Evolutionary conservation across 2,113 vertebrate species (phyloP), one percentile per base, ranked within the genome.

Genomic region (Empidonax traillii): DNA sequence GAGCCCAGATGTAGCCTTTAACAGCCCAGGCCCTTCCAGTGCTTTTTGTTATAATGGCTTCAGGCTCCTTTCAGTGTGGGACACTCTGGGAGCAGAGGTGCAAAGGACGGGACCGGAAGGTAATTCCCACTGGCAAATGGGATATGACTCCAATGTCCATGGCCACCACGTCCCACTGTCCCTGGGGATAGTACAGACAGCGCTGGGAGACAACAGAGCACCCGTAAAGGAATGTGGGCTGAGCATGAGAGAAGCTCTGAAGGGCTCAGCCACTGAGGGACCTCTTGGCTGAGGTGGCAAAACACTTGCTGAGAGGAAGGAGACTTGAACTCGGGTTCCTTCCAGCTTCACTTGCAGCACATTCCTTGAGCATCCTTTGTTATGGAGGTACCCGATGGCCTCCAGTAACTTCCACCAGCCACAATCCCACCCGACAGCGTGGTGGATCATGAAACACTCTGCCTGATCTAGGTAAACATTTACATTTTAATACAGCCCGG

Each of bases 1-100:
- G 98, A 98, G 98, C 97, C 98, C 98, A 99, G 98, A 98, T 99
- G 98, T 98, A 99, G 98, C 98, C 98, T 98, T 99, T 99, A 99
- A 98, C 98, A 98, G 98, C 98, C 98, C 98, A 96, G 98, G 98
- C 98, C 98, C 98, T 98, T 98, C 98, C 97, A 98, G 93, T 96
- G 97, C 97, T 98, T 98, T 98, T 97, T 98, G 98, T 99, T 98
- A 96, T 98, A 98, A 98, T 98, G 98, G 97, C 97, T 98, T 98
- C 98, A 98, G 98, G 98, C 97, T 98, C 96, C 95, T 98, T 98
- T 98, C 97, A 97, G 56, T 96, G 97, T 97, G 96, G 97, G 98
- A 97, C 98, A 97, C 97, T 98, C 92, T 89, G 97, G 98, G 96
- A 97, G 96, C 97, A 97, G 78, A 90, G 95, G 14, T 61, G 94